Base-by-base conservation (phyloP, 1,140 invertebrate genomes). In the Luehdorfia chinensis region DNA sequence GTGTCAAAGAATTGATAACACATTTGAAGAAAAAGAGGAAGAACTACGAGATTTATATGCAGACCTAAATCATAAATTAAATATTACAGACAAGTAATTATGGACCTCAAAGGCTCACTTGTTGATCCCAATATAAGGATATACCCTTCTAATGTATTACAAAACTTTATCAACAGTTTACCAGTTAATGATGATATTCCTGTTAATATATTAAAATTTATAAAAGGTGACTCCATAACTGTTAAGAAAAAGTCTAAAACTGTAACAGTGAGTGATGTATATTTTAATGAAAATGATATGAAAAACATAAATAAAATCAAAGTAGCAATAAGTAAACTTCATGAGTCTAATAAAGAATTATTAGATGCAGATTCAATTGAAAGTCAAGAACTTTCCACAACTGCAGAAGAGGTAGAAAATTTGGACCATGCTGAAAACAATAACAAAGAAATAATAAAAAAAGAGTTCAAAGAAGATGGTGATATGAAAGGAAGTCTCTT, bases 1-100 rank as follows among this genome's bases (percentile, higher is more conserved):
- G 54, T 94, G 92, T 76, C 79, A 89, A 55, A 89, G 91, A 72
- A 91, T 95, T 55, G 93, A 95, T 66, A 90, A 91, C 66, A 91
- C 92, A 15, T 95, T 94, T 87, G 89, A 91, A 61, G 90, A 93
- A 66, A 94, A 95, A 79, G 92, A 95, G 87, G 90, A 92, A 66
- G 91, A 95, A 86, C 80, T 95, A 2, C 88, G 89, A 55, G 90
- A 93, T 53, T 91, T 93, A 51, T 95, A 95, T 73, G 74, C 89
- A 23, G 92, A 94, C 66, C 76, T 95, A 30, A 92, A 94, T 75
- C 89, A 90, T 48, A 94, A 94, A 66, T 75, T 95, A 3, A 91
- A 93, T 46, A 91, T 93, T 76, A 86, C 87, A 57, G 63, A 73
- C 60, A 75, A 81, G 28, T 73, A 71, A 87, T 67, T 59, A 89